These are phyloP conservation scores for Acanthis flammea DNA, from an alignment of 2,797 vertebrate species.

Conservation along the genomic window DNA sequence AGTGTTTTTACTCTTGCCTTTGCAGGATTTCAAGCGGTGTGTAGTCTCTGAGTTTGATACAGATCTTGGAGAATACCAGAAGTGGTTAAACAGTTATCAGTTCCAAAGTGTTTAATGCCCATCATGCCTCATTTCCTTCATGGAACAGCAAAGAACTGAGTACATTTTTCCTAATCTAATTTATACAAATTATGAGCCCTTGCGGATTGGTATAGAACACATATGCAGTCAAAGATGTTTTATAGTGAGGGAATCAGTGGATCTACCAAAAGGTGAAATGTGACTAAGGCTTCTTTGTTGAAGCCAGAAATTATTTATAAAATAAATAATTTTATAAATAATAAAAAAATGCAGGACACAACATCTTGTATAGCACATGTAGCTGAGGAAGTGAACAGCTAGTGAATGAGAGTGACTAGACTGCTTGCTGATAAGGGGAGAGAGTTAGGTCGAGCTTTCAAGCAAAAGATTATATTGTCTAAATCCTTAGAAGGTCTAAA, in stretches of 20 bases:
- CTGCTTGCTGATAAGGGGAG: background rate
- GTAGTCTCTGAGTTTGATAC: background rate
- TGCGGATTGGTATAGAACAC: background rate
- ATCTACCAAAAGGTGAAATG: background rate
- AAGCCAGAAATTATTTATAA: background rate
- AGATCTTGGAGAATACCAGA: background rate
- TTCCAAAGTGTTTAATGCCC: background rate
- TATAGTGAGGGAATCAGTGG: background rate
- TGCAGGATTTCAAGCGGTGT: background rate
- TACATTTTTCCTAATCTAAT: background rate
- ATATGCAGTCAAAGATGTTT: background rate
- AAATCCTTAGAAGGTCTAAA: background rate
- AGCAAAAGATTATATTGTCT: background rate
- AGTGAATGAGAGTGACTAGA: background rate
- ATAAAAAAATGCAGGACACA: background rate
- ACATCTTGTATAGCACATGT: background rate
- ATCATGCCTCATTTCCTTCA: background rate
- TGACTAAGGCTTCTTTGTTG: background rate
- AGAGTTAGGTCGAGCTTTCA: background rate
- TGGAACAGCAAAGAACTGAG: background rate
- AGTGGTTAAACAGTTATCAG: background rate
- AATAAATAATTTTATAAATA: background rate
- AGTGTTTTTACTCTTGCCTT: background rate
- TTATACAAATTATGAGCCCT: background rate
- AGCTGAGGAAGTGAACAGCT: background rate